These are phyloP conservation scores for Heliconius aoede DNA, from an alignment of 2,888 invertebrate species.

Conservation along the genomic window DNA sequence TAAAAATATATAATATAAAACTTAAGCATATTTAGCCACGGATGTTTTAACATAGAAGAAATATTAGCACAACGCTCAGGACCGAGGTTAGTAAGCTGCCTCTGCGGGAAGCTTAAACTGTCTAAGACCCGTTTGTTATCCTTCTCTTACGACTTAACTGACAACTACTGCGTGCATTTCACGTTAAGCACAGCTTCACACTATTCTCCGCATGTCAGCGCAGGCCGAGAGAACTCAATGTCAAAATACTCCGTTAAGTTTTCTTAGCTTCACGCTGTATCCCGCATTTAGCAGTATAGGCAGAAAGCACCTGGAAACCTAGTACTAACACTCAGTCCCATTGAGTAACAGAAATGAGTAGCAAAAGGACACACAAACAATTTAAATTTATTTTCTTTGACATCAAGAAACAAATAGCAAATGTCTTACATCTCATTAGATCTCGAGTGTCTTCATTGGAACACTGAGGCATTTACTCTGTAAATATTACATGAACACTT, in stretches of 20 bases:
- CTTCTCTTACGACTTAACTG: constrained; percentile 19
- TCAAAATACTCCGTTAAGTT: not conserved
- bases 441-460: not conserved
- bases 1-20: not conserved
- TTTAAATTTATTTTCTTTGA: not conserved
- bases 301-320: not conserved
- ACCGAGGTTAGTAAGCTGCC: constrained; percentile 9
- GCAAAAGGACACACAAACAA: too few species aligned
- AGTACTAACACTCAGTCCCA: not conserved
- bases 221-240: too few species aligned
- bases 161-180: not conserved
- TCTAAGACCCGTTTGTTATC: constrained; percentile 20
- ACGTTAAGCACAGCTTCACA: too few species aligned
- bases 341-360: too few species aligned
- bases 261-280: not conserved
- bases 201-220: too few species aligned
- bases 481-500: constrained; percentile 33
- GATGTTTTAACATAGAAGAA: not conserved
- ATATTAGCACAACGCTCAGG: not conserved
- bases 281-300: not conserved
- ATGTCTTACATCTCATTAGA: constrained; percentile 15
- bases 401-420: not conserved
- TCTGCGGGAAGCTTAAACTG: constrained; percentile 13
- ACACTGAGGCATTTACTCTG: constrained; percentile 10
- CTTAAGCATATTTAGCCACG: not conserved